phyloP scores from a whole-genome alignment of 23 tunicate genomes.

The Styela plicata region DNA sequence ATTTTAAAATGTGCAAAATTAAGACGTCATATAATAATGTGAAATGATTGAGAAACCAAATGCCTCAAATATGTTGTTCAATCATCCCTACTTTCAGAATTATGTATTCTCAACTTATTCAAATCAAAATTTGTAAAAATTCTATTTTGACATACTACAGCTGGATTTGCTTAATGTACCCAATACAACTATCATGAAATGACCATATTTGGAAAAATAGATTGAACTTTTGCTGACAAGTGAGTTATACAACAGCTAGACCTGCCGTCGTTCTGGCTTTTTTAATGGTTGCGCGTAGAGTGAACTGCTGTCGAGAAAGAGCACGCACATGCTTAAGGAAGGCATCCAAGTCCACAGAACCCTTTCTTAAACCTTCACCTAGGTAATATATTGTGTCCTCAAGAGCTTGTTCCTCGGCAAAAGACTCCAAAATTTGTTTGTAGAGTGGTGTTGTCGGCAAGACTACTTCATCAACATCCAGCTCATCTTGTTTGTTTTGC shows the following conservation, averaged over 20 bases:
- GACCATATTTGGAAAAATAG: too few relatives aligned
- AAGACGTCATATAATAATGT: too few relatives aligned
- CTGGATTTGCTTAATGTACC: too few relatives aligned
- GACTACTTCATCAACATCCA: constrained; percentile 83
- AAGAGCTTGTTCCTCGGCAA: constrained; percentile 88
- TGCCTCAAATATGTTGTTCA: too few relatives aligned
- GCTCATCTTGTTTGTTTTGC: constrained; percentile 61
- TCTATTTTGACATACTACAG: too few relatives aligned
- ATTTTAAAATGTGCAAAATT: too few relatives aligned
- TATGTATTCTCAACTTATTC: too few relatives aligned
- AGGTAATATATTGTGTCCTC: constrained; percentile 95
- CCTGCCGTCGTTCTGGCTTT: constrained; percentile 82
- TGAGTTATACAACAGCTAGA: constrained; percentile 45
- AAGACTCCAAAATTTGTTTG: constrained; percentile 72
- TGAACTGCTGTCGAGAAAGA: constrained; percentile 84
- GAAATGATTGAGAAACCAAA: too few relatives aligned
- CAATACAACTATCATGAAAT: too few relatives aligned
- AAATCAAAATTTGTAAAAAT: too few relatives aligned
- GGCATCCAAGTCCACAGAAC: constrained; percentile 67
- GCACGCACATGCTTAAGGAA: constrained; percentile 88
- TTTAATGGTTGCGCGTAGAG: constrained; percentile 62
- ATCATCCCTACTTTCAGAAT: too few relatives aligned
- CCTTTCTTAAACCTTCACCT: constrained; percentile 70
- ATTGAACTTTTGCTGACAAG: too few relatives aligned
- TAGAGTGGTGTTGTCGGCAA: constrained; percentile 89